Base-by-base conservation (phyloP, 2,113 vertebrate genomes). In the Jacana jacana region DNA sequence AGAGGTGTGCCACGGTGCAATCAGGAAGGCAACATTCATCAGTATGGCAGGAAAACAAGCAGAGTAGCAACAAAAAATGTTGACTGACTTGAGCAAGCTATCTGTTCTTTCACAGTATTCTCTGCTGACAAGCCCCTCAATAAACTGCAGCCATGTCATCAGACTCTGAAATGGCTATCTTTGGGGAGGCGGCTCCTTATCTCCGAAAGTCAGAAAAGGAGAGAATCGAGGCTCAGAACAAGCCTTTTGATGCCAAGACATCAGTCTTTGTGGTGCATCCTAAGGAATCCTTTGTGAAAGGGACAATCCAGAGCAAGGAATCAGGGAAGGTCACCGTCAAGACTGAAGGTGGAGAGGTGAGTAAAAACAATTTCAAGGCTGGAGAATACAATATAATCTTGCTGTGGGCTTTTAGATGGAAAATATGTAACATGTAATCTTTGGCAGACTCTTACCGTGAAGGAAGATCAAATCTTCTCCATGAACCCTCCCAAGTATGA, bases 401-500 rank as follows among this genome's bases (percentile, higher is more conserved):
- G 16, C 16, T 46, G 44, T 46, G 17, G 44, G 19, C 44, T 46
- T 46, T 46, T 46, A 46, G 44, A 46, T 46, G 44, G 17, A 17
- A 46, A 46, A 7, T 17, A 18, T 46, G 27, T 46, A n/a, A n/a
- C n/a, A n/a, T n/a, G n/a, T 44, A 66, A 78, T 78, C 77, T 84
- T 16, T 65, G 48, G 7, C 54, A 95, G 95, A 94, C 95, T 7
- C n/a, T 95, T 20, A 95, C 92, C 0, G 94, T 95, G 37, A 95
- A 92, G 10, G 94, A 95, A 0, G 95, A 96, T 14, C 95, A 96
- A 3, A 2, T 86, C 51, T 86, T 54, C 51, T 54, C 51, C 27
- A 98, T 98, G 98, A 99, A 99, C 82, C 98, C 98, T 58, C 98
- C 98, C 33, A 99, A 98, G 66, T 99, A 93, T 3, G 98, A 99